phyloP scores from a whole-genome alignment of 2,797 vertebrate genomes.

The Acanthornis magna region DNA sequence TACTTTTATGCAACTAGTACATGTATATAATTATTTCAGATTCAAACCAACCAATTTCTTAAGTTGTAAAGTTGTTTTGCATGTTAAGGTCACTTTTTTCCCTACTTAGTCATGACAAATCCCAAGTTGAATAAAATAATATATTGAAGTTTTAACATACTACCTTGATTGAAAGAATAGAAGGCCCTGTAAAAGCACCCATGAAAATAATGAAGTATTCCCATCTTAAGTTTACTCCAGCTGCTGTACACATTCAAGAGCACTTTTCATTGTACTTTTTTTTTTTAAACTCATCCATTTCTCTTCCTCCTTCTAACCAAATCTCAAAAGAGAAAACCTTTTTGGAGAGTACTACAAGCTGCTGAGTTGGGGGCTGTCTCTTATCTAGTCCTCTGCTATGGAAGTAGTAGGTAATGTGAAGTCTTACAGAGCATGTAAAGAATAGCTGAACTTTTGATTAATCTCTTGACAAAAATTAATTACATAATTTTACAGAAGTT shows the following conservation, averaged over 20 bases:
- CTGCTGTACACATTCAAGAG: neutral
- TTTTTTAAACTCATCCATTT: fast-evolving
- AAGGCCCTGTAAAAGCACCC: neutral
- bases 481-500: neutral
- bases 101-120: neutral
- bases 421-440: neutral
- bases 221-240: neutral
- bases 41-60: neutral
- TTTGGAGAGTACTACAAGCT: neutral
- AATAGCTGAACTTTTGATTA: neutral
- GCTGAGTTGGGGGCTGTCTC: neutral
- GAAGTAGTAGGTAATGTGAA: neutral
- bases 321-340: neutral
- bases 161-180: neutral
- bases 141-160: neutral
- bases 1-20: neutral
- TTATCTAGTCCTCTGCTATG: neutral
- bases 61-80: neutral
- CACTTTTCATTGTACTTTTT: neutral
- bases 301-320: neutral
- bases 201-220: neutral
- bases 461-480: neutral
- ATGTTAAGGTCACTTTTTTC: neutral
- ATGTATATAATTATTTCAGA: neutral
- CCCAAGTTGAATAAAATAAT: neutral